Percentiles rank a stretch among this genome's conserved stretches.
Evolutionary conservation across 2,113 vertebrate species (phyloP).

Genomic region (Pandion haliaetus): DNA sequence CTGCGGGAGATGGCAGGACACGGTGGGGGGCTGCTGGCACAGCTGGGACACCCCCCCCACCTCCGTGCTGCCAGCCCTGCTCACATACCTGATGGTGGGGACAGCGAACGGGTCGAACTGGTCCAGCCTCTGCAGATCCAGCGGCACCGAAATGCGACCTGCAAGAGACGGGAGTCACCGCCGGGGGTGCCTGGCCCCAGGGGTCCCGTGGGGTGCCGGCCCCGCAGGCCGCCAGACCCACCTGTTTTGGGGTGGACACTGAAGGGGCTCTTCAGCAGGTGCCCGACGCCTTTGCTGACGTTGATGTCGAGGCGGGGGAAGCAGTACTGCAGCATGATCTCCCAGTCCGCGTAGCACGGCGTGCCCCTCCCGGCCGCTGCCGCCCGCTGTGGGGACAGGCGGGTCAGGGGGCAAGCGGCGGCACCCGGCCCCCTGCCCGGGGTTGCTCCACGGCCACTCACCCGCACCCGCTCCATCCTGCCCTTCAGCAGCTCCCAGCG

Average conservation of each 20-base stretch:
- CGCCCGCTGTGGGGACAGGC: fast-evolving
- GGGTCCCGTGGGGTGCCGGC: fast-evolving
- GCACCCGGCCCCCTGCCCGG: fast-evolving
- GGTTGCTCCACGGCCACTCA: neutral
- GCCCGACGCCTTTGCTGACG: conserved; percentile 94
- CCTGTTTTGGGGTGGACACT: conserved; percentile 97
- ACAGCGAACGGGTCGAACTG: conserved; percentile 90
- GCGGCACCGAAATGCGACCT: conserved; percentile 93
- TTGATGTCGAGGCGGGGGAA: conserved; percentile 94
- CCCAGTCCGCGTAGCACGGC: conserved; percentile 73
- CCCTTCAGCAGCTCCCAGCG: conserved; percentile 81
- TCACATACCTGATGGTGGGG: conserved; percentile 86
- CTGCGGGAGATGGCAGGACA: neutral
- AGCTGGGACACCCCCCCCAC: fast-evolving
- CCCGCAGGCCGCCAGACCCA: neutral
- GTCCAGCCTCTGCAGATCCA: conserved; percentile 85
- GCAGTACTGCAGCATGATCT: conserved; percentile 96
- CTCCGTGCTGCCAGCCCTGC: fast-evolving
- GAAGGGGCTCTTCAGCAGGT: conserved; percentile 96
- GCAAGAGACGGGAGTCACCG: neutral
- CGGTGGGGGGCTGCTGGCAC: fast-evolving
- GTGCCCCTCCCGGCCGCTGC: conserved; percentile 1
- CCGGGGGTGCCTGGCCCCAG: fast-evolving
- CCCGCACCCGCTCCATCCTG: neutral
- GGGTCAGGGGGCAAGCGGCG: fast-evolving